Percentiles rank a stretch among this genome's conserved stretches.
These are phyloP conservation scores for Nemapogon koenigi DNA, from an alignment of 2,888 invertebrate genomes.

Conservation along the genomic window DNA sequence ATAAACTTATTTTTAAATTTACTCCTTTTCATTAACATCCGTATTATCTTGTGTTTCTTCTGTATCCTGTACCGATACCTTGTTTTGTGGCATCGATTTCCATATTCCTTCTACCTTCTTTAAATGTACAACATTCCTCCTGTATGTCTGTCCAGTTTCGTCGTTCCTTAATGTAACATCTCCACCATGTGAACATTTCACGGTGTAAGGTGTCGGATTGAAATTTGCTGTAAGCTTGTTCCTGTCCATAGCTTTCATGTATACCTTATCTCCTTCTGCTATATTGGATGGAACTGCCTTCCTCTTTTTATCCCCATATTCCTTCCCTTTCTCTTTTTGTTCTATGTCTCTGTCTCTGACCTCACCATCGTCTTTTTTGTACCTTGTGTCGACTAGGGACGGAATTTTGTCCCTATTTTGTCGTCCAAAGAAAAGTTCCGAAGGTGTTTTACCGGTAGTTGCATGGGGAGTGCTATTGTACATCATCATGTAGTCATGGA, in stretches of 20 bases:
- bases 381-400: no score
- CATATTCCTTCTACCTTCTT: constrained; percentile 10
- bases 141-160: constrained; percentile 3
- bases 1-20: no score
- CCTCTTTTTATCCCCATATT: constrained; percentile 15
- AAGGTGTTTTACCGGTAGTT: constrained; percentile 19
- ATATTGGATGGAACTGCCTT: constrained; percentile 10
- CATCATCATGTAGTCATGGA: constrained; percentile 20
- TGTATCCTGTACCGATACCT: no score
- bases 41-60: no score
- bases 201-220: neutral
- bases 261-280: constrained; percentile 13
- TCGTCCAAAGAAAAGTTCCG: constrained; percentile 18
- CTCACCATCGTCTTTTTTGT: constrained; percentile 10
- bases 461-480: constrained; percentile 24
- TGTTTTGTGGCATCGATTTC: constrained; percentile 1
- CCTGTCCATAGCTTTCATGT: constrained; percentile 13
- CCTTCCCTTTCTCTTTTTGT: constrained; percentile 16
- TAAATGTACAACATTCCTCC: constrained; percentile 8
- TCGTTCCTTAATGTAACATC: constrained; percentile 8
- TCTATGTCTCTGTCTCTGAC: constrained; percentile 15
- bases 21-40: no score
- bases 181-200: neutral
- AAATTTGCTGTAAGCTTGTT: constrained; percentile 6
- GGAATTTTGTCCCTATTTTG: constrained; percentile 20